phyloP scores from a whole-genome alignment of 2,888 invertebrate species.

The Drosophila pseudotakahashii region DNA sequence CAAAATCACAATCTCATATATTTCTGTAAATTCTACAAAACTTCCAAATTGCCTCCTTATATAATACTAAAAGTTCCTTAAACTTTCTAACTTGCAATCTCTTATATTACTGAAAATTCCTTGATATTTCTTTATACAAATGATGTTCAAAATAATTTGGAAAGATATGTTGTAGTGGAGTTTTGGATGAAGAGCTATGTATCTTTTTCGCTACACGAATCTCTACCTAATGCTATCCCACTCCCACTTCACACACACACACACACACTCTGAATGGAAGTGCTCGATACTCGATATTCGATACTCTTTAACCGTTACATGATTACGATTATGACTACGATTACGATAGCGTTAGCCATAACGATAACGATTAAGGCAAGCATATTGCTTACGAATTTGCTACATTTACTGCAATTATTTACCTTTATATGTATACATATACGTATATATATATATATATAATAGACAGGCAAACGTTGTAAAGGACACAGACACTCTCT shows the following conservation, averaged over 20 bases:
- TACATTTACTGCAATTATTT: conserved; percentile 77
- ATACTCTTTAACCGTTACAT: conserved; percentile 34
- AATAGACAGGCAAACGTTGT: conserved; percentile 22
- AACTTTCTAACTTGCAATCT: too few species aligned
- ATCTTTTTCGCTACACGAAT: conserved; percentile 15
- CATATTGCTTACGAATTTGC: conserved; percentile 80
- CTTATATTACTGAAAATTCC: too few species aligned
- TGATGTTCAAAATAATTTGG: background rate
- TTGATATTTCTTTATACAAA: too few species aligned
- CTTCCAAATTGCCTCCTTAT: too few species aligned
- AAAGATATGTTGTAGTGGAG: background rate
- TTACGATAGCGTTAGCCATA: conserved; percentile 21
- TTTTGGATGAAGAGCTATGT: background rate
- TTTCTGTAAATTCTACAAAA: too few species aligned
- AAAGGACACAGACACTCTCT: conserved; percentile 18
- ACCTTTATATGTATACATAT: conserved; percentile 49
- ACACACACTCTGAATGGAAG: conserved; percentile 46
- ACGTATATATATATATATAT: conserved; percentile 29
- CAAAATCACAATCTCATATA: too few species aligned
- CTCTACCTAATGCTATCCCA: conserved; percentile 15
- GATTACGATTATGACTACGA: conserved; percentile 29
- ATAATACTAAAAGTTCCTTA: too few species aligned
- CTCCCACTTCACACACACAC: conserved; percentile 5
- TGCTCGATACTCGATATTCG: conserved; percentile 46
- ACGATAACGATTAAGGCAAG: conserved; percentile 56